Evolutionary conservation across 2,797 vertebrate species (phyloP), one percentile per base, ranked within the genome.

Genomic region (Urosaurus nigricauda): DNA sequence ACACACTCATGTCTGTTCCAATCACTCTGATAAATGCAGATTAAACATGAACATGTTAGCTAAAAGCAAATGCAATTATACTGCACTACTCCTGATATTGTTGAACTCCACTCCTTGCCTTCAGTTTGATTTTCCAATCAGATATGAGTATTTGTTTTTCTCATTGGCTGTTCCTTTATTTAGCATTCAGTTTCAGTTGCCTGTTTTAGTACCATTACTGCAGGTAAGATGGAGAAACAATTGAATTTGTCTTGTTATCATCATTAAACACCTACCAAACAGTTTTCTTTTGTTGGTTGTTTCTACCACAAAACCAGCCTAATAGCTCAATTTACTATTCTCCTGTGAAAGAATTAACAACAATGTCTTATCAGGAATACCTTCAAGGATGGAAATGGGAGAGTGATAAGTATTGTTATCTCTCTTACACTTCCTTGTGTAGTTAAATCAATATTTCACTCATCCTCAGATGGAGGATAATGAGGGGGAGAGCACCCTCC

Each of bases 361-460:
- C n/a, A 87, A 89, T 79, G 14, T 63, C 86, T 90, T 85, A 91
- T 88, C 87, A 81, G 81, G 82, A 83, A 90, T 87, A 88, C 40
- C 56, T 92, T 87, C 74, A 88, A 83, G 81, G 92, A 84, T 79
- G 21, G 90, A 92, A 74, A 17, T 82, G 2, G n/a, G 90, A 90
- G 70, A 86, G 13, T 37, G 58, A 14, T 77, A 47, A 92, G 43
- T 53, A 17, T 40, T 75, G 17, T 85, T 63, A 74, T 75, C 78
- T 86, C 17, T 24, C 4, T 93, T 88, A 40, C 9, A 56, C 17
- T 65, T 75, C n/a, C 70, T 63, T 81, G 43, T 56, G 56, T 26
- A 53, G 35, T 29, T 65, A 65, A 86, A 63, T 84, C 56, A 84
- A 63, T 83, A 83, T 89, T 93, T 90, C 79, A 86, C n/a, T 87